phyloP scores from a whole-genome alignment of 2,888 invertebrate species.

The Calephelis perditalis region DNA sequence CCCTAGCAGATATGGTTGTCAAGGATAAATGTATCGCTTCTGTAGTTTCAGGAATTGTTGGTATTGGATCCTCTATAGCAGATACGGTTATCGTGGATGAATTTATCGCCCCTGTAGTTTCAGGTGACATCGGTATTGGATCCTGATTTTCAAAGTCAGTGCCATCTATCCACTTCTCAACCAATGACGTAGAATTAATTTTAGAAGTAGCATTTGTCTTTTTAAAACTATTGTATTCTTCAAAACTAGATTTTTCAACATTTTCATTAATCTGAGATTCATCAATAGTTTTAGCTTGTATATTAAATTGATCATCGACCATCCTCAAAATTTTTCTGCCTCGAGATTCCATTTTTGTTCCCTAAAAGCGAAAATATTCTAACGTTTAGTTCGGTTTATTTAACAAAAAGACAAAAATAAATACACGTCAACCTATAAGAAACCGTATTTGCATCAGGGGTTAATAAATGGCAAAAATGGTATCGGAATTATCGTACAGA shows the following conservation, averaged over 20 bases:
- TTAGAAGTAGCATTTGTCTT: conserved; percentile 14
- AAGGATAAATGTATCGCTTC: no score
- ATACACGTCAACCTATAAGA: not conserved
- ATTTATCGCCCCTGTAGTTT: no score
- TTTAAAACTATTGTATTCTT: conserved; percentile 12
- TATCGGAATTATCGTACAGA: not conserved
- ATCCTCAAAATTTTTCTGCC: conserved; percentile 22
- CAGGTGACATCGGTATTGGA: no score
- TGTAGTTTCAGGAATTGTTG: no score
- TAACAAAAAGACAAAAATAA: not conserved
- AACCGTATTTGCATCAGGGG: not conserved
- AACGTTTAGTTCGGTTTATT: conserved; percentile 13
- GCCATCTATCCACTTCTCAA: conserved; percentile 17
- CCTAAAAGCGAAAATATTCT: conserved; percentile 21
- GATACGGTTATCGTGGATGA: no score
- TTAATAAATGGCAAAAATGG: not conserved
- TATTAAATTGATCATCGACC: conserved; percentile 17
- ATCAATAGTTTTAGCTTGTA: not conserved
- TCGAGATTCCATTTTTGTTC: conserved; percentile 21
- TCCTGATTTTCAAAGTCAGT: conserved; percentile 10
- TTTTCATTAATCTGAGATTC: conserved; percentile 20
- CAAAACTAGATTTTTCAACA: not conserved
- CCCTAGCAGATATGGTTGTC: not conserved
- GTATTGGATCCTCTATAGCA: no score
- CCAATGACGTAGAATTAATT: conserved; percentile 17